These are phyloP conservation scores for Escarpia spicata DNA, from an alignment of 2,888 invertebrate genomes.

Conservation along the genomic window DNA sequence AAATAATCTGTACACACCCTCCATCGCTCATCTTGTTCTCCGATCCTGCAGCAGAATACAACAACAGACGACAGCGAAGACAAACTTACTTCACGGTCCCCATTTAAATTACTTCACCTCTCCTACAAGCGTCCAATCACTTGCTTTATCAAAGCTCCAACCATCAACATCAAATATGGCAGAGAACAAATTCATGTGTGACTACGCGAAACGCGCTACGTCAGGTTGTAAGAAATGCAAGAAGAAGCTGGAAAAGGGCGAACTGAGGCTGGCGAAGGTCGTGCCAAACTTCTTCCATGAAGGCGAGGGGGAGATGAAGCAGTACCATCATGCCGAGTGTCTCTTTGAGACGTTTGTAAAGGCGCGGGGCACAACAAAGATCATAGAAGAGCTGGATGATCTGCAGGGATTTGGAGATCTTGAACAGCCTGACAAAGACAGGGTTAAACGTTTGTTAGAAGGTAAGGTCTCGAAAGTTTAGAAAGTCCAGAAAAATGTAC, in stretches of 20 bases:
- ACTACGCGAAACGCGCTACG: slow-evolving; percentile 82
- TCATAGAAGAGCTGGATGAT: slow-evolving; percentile 82
- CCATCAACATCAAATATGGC: slow-evolving; percentile 53
- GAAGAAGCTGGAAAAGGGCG: slow-evolving; percentile 77
- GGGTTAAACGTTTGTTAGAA: slow-evolving; percentile 74
- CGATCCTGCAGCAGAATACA: not conserved
- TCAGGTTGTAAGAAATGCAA: slow-evolving; percentile 90
- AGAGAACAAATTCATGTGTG: slow-evolving; percentile 71
- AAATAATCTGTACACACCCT: not conserved
- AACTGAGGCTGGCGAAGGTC: slow-evolving; percentile 80
- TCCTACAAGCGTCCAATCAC: not conserved
- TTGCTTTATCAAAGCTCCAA: not conserved
- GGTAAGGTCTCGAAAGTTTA: slow-evolving; percentile 54
- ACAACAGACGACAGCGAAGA: not conserved
- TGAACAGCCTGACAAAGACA: slow-evolving; percentile 75
- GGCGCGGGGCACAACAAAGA: slow-evolving; percentile 83
- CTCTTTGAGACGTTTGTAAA: slow-evolving; percentile 81
- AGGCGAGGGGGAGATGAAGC: slow-evolving; percentile 81
- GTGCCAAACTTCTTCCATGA: slow-evolving; percentile 80
- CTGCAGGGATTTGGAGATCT: slow-evolving; percentile 81
- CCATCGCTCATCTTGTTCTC: not conserved
- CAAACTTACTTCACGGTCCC: not conserved
- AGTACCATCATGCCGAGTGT: slow-evolving; percentile 82
- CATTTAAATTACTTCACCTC: not conserved
- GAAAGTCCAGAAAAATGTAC: too few species aligned